These are phyloP conservation scores for Diorhabda elongata DNA, from an alignment of 1,140 invertebrate genomes.

Conservation along the genomic window DNA sequence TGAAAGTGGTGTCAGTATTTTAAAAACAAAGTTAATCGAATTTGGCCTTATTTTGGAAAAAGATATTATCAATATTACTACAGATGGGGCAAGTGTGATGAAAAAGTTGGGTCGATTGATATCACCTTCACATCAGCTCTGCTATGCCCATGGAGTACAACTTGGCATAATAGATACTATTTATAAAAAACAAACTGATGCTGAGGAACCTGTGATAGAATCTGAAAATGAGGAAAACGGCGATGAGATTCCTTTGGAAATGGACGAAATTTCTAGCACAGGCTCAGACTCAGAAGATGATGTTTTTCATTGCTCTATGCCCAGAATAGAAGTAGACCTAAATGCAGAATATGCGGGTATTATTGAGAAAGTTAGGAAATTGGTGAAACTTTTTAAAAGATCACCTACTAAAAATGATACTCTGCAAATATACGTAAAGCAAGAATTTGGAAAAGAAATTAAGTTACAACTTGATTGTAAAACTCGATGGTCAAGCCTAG, in stretches of 20 bases:
- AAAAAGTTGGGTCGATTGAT: neutral
- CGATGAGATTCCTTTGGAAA: slow-evolving; percentile 16
- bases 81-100: neutral
- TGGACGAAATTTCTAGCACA: slow-evolving; percentile 10
- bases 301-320: slow-evolving; percentile 4
- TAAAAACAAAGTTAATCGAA: neutral
- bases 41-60: neutral
- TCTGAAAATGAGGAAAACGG: slow-evolving; percentile 17
- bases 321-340: slow-evolving; percentile 20
- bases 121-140: slow-evolving; percentile 4
- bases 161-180: slow-evolving; percentile 18
- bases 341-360: slow-evolving; percentile 17
- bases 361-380: slow-evolving; percentile 18
- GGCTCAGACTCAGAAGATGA: slow-evolving; percentile 12
- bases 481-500: slow-evolving; percentile 14
- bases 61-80: neutral
- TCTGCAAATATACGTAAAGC: slow-evolving; percentile 15
- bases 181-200: slow-evolving; percentile 23
- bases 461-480: slow-evolving; percentile 16
- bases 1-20: neutral
- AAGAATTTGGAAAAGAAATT: slow-evolving; percentile 19
- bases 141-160: slow-evolving; percentile 19
- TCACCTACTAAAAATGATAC: slow-evolving; percentile 15
- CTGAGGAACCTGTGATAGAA: slow-evolving; percentile 8
- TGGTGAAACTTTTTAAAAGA: slow-evolving; percentile 11